phyloP scores from a whole-genome alignment of 2,888 invertebrate genomes.

The Diplolepis rosae region DNA sequence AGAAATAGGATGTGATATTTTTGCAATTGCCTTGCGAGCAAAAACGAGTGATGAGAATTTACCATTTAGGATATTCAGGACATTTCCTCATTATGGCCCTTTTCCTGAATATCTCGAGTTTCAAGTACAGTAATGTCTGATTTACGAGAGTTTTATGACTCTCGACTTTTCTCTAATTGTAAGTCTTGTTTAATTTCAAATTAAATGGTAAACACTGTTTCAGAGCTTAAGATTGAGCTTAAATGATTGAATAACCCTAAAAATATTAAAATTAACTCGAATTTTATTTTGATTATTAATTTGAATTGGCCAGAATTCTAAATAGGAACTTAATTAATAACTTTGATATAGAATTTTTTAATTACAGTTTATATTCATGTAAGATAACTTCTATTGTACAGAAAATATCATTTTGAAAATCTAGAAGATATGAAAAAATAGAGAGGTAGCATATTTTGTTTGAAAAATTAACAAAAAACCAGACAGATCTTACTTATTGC shows the following conservation, averaged over 20 bases:
- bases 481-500: too few species aligned
- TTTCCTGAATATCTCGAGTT: constrained; percentile 8
- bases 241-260: not conserved
- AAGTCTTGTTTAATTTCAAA: not conserved
- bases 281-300: too few species aligned
- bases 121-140: not conserved
- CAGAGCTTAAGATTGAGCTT: not conserved
- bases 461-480: too few species aligned
- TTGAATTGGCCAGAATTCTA: too few species aligned
- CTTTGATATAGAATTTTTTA: too few species aligned
- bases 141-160: not conserved
- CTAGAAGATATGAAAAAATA: too few species aligned
- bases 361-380: too few species aligned
- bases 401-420: too few species aligned
- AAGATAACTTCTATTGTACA: too few species aligned
- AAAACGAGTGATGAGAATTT: constrained; percentile 7
- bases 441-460: too few species aligned
- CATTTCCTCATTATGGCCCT: constrained; percentile 18
- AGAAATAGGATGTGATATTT: not conserved
- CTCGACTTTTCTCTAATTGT: not conserved
- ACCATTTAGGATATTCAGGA: not conserved
- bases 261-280: too few species aligned
- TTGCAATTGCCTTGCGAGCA: not conserved
- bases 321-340: too few species aligned
- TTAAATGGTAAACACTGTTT: not conserved